Percentiles rank a stretch among this genome's conserved stretches.
phyloP scores from a whole-genome alignment of 2,113 vertebrate species.

The Festucalex cinctus region DNA sequence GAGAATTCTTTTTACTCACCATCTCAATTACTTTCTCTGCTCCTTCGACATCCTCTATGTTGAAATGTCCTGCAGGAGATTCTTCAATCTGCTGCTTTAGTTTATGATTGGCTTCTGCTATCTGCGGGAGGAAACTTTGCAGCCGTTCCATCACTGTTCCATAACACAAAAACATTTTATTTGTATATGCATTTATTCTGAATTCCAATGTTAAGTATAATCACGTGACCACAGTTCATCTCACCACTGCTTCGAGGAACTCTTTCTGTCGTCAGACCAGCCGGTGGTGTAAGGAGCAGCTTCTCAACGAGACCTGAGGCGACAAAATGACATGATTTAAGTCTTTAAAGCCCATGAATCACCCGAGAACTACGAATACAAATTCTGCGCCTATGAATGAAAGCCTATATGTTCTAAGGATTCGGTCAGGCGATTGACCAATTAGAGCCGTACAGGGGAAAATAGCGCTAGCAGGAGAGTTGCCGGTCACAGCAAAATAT shows the following conservation, averaged over 20 bases:
- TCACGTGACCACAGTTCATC: constrained; percentile 17
- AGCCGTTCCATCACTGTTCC: constrained; percentile 76
- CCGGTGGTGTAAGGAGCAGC: constrained; percentile 77
- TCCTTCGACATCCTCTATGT: constrained; percentile 82
- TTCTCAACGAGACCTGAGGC: constrained; percentile 79
- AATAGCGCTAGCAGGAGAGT: no score
- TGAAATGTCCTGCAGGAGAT: constrained; percentile 73
- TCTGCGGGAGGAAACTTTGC: constrained; percentile 86
- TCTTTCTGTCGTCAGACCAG: constrained; percentile 72
- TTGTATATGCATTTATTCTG: background rate
- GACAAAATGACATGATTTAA: no score
- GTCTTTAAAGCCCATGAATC: no score
- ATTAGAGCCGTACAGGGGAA: no score
- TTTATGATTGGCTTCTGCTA: constrained; percentile 85
- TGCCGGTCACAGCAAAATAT: no score
- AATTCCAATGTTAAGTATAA: background rate
- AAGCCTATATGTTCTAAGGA: no score
- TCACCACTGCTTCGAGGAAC: constrained; percentile 83
- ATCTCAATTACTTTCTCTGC: constrained; percentile 84
- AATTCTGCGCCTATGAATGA: no score
- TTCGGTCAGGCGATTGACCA: no score
- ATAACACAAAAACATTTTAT: background rate
- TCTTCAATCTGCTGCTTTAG: constrained; percentile 79
- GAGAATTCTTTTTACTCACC: constrained; percentile 48
- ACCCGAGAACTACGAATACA: no score